These are phyloP conservation scores for Tympanoctomys barrerae DNA, from an alignment of 2,797 vertebrate species.

Conservation along the genomic window DNA sequence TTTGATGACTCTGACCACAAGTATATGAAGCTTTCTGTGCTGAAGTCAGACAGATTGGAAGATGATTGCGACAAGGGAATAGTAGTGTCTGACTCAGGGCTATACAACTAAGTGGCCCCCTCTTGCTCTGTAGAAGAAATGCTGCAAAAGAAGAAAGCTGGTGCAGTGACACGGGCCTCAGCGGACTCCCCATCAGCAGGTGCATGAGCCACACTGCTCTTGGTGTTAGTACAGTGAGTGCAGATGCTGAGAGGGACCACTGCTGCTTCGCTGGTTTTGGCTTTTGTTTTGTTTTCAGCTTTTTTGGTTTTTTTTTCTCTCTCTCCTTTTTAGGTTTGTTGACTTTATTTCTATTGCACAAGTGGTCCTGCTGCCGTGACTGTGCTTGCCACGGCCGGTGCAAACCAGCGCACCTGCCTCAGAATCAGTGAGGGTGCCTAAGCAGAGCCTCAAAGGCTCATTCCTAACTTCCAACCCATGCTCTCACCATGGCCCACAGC, in stretches of 20 bases:
- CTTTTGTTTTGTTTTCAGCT: background rate
- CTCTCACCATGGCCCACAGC: background rate
- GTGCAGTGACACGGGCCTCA: background rate
- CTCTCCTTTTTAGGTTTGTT: background rate
- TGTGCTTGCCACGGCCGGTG: background rate
- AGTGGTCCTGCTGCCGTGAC: background rate
- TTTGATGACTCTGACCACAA: conserved; percentile 85
- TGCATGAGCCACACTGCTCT: background rate
- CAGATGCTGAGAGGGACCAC: background rate
- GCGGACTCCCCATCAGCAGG: background rate
- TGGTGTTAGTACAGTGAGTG: background rate
- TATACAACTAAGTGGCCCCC: conserved; percentile 88
- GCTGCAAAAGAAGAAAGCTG: conserved; percentile 85
- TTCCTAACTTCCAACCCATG: background rate
- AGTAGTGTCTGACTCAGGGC: conserved; percentile 6
- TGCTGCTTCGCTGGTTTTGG: background rate
- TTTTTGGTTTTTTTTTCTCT: background rate
- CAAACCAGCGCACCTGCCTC: background rate
- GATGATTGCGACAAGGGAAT: background rate
- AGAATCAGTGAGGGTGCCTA: background rate
- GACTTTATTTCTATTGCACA: background rate
- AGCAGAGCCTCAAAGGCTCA: background rate
- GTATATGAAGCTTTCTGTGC: conserved; percentile 81
- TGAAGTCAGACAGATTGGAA: background rate
- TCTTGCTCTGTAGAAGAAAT: conserved; percentile 91